Conservation (phyloP, 2,113 vertebrate species). For the Tautogolabrus adspersus region DNA sequence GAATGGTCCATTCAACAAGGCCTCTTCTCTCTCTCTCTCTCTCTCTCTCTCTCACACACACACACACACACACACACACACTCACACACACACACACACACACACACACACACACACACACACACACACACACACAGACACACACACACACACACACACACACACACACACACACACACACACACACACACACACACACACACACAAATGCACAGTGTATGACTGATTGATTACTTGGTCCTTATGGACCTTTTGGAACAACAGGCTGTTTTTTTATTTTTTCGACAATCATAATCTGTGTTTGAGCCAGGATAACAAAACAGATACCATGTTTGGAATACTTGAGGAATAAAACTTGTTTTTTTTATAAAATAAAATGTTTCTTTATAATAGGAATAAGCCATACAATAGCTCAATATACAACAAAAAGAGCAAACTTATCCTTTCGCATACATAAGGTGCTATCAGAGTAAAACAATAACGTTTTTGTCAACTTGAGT, state of each 20-base stretch:
- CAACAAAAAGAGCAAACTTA: too few relatives aligned
- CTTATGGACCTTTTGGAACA: neutral
- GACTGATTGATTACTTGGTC: neutral
- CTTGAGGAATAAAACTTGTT: too few relatives aligned
- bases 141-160: neutral
- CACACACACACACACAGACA: conserved; percentile 7
- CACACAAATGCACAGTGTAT: neutral
- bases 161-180: conserved; percentile 9
- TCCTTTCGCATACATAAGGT: too few relatives aligned
- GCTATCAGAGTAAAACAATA: too few relatives aligned
- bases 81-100: conserved; percentile 5
- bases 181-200: neutral
- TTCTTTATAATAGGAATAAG: too few relatives aligned
- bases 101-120: neutral
- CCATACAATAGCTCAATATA: too few relatives aligned
- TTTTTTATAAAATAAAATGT: too few relatives aligned
- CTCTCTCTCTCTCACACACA: neutral
- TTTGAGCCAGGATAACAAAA: neutral
- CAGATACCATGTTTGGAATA: too few relatives aligned
- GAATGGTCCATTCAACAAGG: conserved; percentile 45
- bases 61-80: neutral
- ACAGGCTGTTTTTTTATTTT: neutral
- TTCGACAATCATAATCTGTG: neutral
- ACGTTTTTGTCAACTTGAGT: too few relatives aligned
- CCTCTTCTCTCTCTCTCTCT: neutral